Evolutionary conservation across 1,140 invertebrate genomes (phyloP), one percentile per base, ranked within the genome.

Genomic region (Meloidogyne floridensis): DNA sequence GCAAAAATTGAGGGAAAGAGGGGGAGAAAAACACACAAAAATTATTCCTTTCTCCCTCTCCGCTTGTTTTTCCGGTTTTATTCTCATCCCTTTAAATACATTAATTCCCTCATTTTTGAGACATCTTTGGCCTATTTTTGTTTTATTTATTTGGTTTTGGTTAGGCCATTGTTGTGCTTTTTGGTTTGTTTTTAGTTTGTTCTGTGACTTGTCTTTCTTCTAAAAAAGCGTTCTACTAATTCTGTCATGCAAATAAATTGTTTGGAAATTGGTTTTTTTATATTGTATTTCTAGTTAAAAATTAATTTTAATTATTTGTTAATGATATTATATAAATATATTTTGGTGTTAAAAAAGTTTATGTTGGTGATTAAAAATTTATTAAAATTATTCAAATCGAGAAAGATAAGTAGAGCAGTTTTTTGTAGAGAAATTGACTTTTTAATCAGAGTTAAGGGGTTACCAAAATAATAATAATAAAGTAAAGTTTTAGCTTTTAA

Each of bases 61-160:
- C n/a, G 59, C 15, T n/a, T 65, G 59, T 65, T 65, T 65, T 65
- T 65, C 59, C 59, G 15, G 59, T 65, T 65, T 65, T 65, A 65
- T 65, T 65, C 59, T 65, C 59, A 59, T 65, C 59, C 5, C 7
- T 18, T 56, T 65, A 47, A 47, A 47, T 47, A 47, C 4, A n/a
- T 65, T n/a, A n/a, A 65, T 65, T 65, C 15, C 56, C 15, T 8
- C 11, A 15, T 15, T 65, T 65, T 6, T 65, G n/a, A n/a, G 5
- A 65, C 59, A 65, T 65, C 59, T 65, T 65, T 65, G 59, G 59
- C 59, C 59, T 65, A 59, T 59, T 59, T 15, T 56, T 13, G 15
- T 59, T 15, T 59, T 59, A 13, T 59, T 13, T 11, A 65, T 5
- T 15, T 5, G 13, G 13, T 65, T 65, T 65, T 65, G 13, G 54